These are phyloP conservation scores for Alligator mississippiensis DNA, from an alignment of 2,113 vertebrate species.

Conservation along the genomic window DNA sequence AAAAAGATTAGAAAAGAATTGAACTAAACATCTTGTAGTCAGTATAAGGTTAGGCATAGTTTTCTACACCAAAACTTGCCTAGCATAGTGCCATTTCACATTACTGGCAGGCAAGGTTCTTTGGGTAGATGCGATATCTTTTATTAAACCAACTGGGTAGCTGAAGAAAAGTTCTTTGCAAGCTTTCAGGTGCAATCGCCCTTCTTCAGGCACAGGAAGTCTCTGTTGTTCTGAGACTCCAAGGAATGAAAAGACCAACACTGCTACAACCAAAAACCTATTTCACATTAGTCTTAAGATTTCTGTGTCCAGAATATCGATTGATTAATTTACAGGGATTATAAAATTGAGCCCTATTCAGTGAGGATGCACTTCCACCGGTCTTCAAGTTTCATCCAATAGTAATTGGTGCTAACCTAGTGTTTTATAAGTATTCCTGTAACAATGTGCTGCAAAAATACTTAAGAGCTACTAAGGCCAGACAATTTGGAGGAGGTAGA, in stretches of 20 bases:
- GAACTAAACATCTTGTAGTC: neutral
- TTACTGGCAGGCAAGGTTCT: accelerated
- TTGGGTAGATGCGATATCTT: neutral
- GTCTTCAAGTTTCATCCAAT: neutral
- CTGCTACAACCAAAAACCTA: too few relatives aligned
- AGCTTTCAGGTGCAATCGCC: too few relatives aligned
- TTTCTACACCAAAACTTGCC: neutral
- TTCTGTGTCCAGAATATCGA: neutral
- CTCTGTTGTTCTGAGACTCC: too few relatives aligned
- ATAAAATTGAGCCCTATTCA: neutral
- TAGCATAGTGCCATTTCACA: neutral
- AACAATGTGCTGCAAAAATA: neutral
- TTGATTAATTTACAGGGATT: neutral
- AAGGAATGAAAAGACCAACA: too few relatives aligned
- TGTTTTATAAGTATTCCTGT: neutral
- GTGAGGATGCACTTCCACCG: accelerated
- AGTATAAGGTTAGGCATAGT: neutral
- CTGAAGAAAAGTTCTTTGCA: too few relatives aligned
- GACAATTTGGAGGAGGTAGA: neutral
- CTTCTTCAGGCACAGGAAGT: too few relatives aligned
- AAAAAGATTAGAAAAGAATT: neutral
- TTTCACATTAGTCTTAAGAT: neutral
- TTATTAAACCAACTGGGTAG: too few relatives aligned
- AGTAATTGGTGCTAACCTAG: neutral
- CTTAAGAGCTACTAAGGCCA: neutral